Evolutionary conservation across 2,113 vertebrate species (phyloP), one percentile per base, ranked within the genome.

Genomic region (Craseonycteris thonglongyai): DNA sequence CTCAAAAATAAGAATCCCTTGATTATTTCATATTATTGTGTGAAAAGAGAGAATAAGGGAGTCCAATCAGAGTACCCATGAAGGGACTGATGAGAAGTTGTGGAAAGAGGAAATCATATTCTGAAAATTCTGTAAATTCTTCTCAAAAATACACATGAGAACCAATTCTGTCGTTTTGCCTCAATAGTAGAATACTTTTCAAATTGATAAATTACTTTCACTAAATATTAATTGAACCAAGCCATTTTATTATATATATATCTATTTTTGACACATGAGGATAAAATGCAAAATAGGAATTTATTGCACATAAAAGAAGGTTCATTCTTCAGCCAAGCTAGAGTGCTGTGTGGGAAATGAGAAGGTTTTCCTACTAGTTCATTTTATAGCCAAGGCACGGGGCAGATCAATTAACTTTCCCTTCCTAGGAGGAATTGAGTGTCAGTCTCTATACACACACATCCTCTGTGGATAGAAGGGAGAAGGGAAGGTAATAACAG

Each of bases 151-250:
- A 78, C 7, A 5, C 24, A 42, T 26, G 16, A 45, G 24, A 72
- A 61, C 6, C 38, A 22, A 5, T 84, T 9, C 22, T 82, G 16
- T 71, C 14, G 49, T 91, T 79, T 69, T 74, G 69, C 7, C 2
- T 88, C 66, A 79, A 22, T n/a, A 40, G 2, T 63, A 40, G 15
- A 63, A 33, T 79, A 63, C 38, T 78, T 90, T 26, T 15, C 28
- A 91, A 89, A 45, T 42, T 54, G 6, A 51, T 40, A 45, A 68
- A 28, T 74, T 61, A 15, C 4, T 61, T 95, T 78, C 28, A 88
- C 38, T 78, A 93, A 74, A 35, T 84, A 65, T 65, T 90, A 79
- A 80, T 80, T 76, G 59, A 72, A 69, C 24, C 5, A 47, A 51
- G 24, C 7, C 8, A 22, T 1, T 85, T 66, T 59, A 58, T 56